A percentile compares a stretch with the other conserved stretches of the same genome.
Conservation (phyloP, 1,140 invertebrate species). For the Calliopsis andreniformis region DNA sequence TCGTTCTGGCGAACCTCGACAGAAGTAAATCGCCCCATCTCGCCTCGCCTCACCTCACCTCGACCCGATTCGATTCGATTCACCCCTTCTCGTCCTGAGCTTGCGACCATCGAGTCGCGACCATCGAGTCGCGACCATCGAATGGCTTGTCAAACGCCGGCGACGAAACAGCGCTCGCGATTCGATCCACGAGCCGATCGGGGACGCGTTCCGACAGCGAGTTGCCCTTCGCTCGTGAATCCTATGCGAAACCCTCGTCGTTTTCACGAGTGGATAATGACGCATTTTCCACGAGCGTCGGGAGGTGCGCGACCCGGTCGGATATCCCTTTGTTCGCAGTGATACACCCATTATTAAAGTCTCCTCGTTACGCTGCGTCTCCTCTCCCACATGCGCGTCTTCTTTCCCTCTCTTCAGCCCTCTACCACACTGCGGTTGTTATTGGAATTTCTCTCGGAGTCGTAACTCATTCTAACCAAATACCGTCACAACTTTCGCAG, state of each 20-base stretch:
- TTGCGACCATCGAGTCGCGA: neutral
- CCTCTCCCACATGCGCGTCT: neutral
- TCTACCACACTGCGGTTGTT: neutral
- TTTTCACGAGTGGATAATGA: slow-evolving; percentile 45
- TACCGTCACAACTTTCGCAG: too few species aligned
- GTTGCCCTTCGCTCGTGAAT: neutral
- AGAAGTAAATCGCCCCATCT: slow-evolving; percentile 7
- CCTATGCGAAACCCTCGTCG: slow-evolving; percentile 20
- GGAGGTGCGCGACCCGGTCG: slow-evolving; percentile 7
- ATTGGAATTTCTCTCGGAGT: slow-evolving; percentile 12
- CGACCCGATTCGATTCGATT: neutral
- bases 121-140: neutral
- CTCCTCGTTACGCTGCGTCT: slow-evolving; percentile 37
- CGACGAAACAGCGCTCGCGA: neutral
- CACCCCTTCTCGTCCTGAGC: neutral
- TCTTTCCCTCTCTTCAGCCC: neutral
- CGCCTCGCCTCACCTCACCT: neutral
- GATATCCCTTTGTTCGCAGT: slow-evolving; percentile 48
- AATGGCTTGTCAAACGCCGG: too few species aligned
- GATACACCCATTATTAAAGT: slow-evolving; percentile 46
- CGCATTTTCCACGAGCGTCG: slow-evolving; percentile 29
- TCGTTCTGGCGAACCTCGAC: slow-evolving; percentile 23
- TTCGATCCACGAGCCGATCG: neutral
- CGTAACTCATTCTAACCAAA: neutral
- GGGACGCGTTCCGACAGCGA: neutral